Evolutionary conservation across 2,113 vertebrate genomes (phyloP), one percentile per base, ranked within the genome.

Genomic region (Globicephala melas): DNA sequence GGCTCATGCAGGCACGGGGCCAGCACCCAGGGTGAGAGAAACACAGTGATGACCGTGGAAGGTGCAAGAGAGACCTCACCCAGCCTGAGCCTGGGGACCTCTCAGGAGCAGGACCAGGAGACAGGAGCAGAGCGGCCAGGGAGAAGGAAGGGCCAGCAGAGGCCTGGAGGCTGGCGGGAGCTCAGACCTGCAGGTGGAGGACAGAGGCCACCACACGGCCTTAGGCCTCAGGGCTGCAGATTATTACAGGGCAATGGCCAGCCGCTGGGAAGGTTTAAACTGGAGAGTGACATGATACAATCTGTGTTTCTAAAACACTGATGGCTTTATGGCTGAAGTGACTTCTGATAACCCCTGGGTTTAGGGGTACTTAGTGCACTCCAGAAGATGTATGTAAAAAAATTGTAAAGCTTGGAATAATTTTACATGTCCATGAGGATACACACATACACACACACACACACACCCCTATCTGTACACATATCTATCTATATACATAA

Each of bases 251-350:
- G 3, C 55, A 28, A 11, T 1, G 2, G 28, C 18, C 33, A 50
- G 50, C 18, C 18, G 0, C 31, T 10, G n/a, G n/a, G 41, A 21
- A 47, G 3, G 5, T 20, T 15, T 15, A 41, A 58, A 18, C 9
- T 28, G 1, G 28, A 33, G 6, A 47, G 28, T 14, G 25, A 55
- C 26, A 9, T 2, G 47, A 18, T 14, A 5, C 0, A 3, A 21
- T 12, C 50, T 68, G 18, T 55, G 58, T 62, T 47, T 38, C 63
- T 44, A 9, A n/a, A 33, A 25, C 21, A 9, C 17, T 25, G 58
- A 55, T 13, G 38, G 41, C 31, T 44, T 47, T 41, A 18, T 7
- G 60, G 33, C 47, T 67, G 36, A 31, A 36, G 1, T 38, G 55
- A 47, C 33, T 91, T 71, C 47, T 11, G 5, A 11, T 31, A 38